Base-by-base conservation (phyloP, 37 sponge, comb jelly and placozoan genomes). In the Halisarca cf. caerulea region DNA sequence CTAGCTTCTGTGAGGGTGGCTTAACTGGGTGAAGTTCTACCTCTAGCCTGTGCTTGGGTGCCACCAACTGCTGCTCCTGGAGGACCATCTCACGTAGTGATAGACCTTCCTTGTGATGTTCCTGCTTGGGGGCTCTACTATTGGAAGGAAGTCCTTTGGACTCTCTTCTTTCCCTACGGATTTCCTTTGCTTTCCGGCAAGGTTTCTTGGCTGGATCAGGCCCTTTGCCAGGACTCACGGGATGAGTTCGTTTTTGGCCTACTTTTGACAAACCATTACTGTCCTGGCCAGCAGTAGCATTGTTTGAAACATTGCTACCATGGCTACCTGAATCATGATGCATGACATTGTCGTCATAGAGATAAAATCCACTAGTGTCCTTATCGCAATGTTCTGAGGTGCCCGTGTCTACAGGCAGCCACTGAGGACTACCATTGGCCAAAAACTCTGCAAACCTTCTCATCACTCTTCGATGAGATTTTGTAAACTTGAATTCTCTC, bases 121-220 rank as follows among this genome's bases (percentile, higher is more conserved):
- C 59, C 30, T 37, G 20, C 3, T 37, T 54, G 2, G 44, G 2
- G 2, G 44, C 43, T 25, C 24, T 17, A 9, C 20, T 32, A 5
- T 41, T 74, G 44, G 17, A 4, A 18, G 45, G 25, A 74, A 0
- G 11, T 20, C 77, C 77, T 68, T 28, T 4, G 9, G 73, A 58
- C 35, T 75, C 71, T 57, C 58, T 68, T 8, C 70, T 42, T 47
- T 89, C 84, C 8, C 30, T 55, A 25, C 89, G 61, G 21, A 84
- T 30, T 2, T 80, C 79, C 30, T 91, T 91, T 18, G 92, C 92
- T 57, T 91, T 91, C 38, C 69, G 58, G 33, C 82, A 85, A 25
- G 84, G 89, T 24, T 89, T 86, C 59, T 89, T 86, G 55, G 68
- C 80, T 18, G 89, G 89, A 59, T 92, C 92, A 24, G 86, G 73